Conservation (phyloP, 1,140 invertebrate genomes). For the Sweltsa coloradensis region DNA sequence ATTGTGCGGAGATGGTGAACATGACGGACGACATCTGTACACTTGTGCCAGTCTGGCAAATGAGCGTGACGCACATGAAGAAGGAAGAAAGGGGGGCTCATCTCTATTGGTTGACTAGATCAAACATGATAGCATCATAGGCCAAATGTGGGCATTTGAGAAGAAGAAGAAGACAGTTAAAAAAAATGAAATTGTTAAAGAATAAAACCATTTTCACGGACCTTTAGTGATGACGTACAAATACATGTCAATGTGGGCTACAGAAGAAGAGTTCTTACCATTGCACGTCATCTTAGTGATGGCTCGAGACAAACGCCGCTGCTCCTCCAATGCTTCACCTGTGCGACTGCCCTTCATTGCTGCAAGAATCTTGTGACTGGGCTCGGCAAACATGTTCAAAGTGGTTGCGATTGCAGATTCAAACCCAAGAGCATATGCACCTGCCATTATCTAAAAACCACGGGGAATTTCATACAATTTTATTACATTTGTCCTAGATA, state of each 20-base stretch:
- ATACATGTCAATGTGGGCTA: neutral
- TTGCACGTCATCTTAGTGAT: constrained; percentile 31
- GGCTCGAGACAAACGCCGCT: constrained; percentile 30
- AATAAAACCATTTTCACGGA: neutral
- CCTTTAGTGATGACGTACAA: neutral
- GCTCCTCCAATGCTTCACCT: constrained; percentile 26
- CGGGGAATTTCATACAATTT: too few relatives aligned
- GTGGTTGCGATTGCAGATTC: constrained; percentile 51
- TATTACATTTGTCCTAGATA: too few relatives aligned
- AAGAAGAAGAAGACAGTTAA: neutral
- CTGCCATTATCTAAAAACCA: constrained; percentile 41
- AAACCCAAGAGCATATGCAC: constrained; percentile 47
- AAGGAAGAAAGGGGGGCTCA: too few relatives aligned
- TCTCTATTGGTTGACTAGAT: too few relatives aligned
- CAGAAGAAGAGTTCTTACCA: constrained; percentile 26
- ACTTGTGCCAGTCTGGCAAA: too few relatives aligned
- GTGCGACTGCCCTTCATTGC: constrained; percentile 26
- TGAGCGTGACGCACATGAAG: too few relatives aligned
- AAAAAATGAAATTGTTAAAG: neutral
- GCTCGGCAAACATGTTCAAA: constrained; percentile 43
- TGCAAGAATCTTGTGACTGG: constrained; percentile 29
- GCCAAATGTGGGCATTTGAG: neutral
- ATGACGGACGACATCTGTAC: too few relatives aligned
- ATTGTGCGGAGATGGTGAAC: too few relatives aligned
- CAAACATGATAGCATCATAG: neutral